Evolutionary conservation across 1,140 invertebrate species (phyloP).

Genomic region (Geopemphigus sp.): DNA sequence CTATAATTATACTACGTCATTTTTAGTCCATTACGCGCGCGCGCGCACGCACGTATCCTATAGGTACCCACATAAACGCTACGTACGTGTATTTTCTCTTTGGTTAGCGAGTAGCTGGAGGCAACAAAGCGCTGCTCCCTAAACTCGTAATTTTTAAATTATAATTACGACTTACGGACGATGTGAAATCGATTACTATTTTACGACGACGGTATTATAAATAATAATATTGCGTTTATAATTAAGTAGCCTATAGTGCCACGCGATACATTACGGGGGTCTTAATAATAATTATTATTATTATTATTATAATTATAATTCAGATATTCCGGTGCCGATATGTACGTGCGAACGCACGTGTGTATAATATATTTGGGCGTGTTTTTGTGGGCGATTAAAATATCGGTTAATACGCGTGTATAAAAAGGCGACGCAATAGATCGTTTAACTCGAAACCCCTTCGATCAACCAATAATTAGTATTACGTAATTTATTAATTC

Average conservation of each 20-base stretch:
- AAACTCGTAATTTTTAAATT: conserved; percentile 46
- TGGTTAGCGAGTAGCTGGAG: conserved; percentile 30
- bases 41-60: too few relatives aligned
- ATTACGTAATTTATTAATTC: neutral
- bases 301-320: conserved; percentile 15
- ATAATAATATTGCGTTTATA: conserved; percentile 33
- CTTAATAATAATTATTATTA: neutral
- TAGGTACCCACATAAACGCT: neutral
- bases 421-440: conserved; percentile 22
- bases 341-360: conserved; percentile 29
- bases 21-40: neutral
- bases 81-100: neutral
- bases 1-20: conserved; percentile 19
- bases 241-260: conserved; percentile 35
- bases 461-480: conserved; percentile 7
- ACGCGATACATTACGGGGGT: neutral
- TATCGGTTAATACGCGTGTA: conserved; percentile 7
- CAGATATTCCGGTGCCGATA: conserved; percentile 9
- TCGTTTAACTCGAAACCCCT: conserved; percentile 18
- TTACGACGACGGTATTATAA: conserved; percentile 37
- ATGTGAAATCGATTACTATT: conserved; percentile 45
- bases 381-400: conserved; percentile 30
- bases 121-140: conserved; percentile 7
- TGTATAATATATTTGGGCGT: conserved; percentile 26
- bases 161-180: conserved; percentile 37